These are phyloP conservation scores for Remorina albescens DNA, from an alignment of 2,797 vertebrate species.

Conservation along the genomic window DNA sequence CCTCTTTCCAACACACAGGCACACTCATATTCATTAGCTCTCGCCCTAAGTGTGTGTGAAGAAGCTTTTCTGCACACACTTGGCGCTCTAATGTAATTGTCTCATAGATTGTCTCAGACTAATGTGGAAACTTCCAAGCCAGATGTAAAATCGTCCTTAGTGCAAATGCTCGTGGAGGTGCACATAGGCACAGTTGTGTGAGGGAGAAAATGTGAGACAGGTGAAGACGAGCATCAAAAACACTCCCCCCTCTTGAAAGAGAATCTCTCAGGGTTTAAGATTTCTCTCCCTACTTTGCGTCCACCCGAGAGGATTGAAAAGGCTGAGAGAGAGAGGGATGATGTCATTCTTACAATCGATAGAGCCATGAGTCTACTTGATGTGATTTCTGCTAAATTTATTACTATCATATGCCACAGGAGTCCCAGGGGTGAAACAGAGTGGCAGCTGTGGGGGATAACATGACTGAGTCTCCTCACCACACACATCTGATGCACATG, in stretches of 20 bases:
- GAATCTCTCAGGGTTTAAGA: slow-evolving; percentile 64
- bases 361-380: slow-evolving; percentile 59
- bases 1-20: slow-evolving; percentile 41
- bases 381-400: slow-evolving; percentile 76
- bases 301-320: slow-evolving; percentile 24
- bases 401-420: slow-evolving; percentile 62
- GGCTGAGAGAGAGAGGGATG: slow-evolving; percentile 53
- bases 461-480: slow-evolving; percentile 38
- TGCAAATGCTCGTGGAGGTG: slow-evolving; percentile 1
- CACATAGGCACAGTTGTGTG: background rate
- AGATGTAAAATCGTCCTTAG: slow-evolving; percentile 6
- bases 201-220: slow-evolving; percentile 12
- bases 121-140: slow-evolving; percentile 76
- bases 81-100: slow-evolving; percentile 65
- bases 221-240: slow-evolving; percentile 44
- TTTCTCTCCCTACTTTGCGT: slow-evolving; percentile 36
- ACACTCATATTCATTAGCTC: slow-evolving; percentile 56
- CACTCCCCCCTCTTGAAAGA: slow-evolving; percentile 64
- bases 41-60: slow-evolving; percentile 52
- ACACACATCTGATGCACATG: slow-evolving; percentile 28
- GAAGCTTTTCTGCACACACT: slow-evolving; percentile 58
- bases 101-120: slow-evolving; percentile 64
- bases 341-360: slow-evolving; percentile 79
- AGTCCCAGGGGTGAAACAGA: slow-evolving; percentile 61
- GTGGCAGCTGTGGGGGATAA: slow-evolving; percentile 38